These are phyloP conservation scores for Ivindomyrus marchei DNA, from an alignment of 2,113 vertebrate species.

Conservation along the genomic window DNA sequence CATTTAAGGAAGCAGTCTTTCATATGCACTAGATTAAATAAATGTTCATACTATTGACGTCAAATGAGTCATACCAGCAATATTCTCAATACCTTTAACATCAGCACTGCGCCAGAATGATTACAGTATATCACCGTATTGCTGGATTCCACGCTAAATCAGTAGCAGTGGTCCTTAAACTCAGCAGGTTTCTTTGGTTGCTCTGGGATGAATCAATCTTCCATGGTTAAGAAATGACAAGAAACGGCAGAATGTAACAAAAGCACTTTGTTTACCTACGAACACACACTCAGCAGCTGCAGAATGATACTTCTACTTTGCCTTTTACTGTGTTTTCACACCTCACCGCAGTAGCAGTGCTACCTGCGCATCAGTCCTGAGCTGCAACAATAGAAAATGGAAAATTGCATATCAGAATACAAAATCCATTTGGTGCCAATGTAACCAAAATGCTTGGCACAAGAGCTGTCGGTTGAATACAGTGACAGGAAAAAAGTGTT, in stretches of 20 bases:
- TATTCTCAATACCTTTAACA: background rate
- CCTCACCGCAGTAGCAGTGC: background rate
- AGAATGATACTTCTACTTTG: background rate
- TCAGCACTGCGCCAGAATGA: background rate
- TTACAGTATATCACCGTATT: background rate
- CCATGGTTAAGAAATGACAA: background rate
- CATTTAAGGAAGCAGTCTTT: background rate
- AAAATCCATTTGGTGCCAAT: background rate
- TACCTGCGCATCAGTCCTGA: background rate
- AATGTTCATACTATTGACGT: background rate
- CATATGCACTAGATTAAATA: background rate
- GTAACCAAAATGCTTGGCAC: background rate
- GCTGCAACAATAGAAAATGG: background rate
- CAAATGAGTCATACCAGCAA: background rate
- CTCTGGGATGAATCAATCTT: background rate
- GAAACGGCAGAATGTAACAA: background rate
- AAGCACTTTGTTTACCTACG: background rate
- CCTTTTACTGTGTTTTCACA: background rate
- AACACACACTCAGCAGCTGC: background rate
- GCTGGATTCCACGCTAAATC: background rate
- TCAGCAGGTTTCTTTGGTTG: background rate
- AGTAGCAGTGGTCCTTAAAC: background rate
- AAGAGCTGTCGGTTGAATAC: background rate
- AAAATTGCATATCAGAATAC: background rate
- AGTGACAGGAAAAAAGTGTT: background rate